These are phyloP conservation scores for Phyllopteryx taeniolatus DNA, from an alignment of 2,113 vertebrate species.

Conservation along the genomic window DNA sequence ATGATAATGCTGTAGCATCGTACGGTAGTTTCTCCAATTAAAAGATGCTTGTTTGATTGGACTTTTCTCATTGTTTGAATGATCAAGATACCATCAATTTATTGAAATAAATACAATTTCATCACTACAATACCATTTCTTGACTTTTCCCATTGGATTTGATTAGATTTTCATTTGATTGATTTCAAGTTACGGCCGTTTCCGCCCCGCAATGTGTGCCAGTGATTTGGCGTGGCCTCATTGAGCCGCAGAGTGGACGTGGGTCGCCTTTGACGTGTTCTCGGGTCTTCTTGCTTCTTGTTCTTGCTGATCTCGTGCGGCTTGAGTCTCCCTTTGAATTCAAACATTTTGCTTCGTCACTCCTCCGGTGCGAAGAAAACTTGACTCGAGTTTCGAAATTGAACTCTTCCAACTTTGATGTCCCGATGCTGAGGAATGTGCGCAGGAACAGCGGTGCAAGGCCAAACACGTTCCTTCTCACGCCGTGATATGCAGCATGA, in stretches of 20 bases:
- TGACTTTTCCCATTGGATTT: no score
- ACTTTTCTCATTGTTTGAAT: no score
- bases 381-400: background rate
- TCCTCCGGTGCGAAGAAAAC: background rate
- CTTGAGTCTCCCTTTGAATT: background rate
- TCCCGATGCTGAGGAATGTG: slow-evolving; percentile 17
- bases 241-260: background rate
- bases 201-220: no score
- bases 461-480: slow-evolving; percentile 23
- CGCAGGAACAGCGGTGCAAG: slow-evolving; percentile 14
- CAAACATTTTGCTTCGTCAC: background rate
- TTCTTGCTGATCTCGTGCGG: background rate
- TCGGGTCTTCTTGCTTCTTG: no score
- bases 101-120: no score
- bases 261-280: background rate
- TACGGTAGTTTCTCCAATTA: no score
- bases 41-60: no score
- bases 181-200: no score
- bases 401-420: background rate
- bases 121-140: no score
- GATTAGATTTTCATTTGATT: no score
- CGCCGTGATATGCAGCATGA: slow-evolving; percentile 3
- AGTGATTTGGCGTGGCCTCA: background rate
- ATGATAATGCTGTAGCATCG: no score
- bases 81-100: no score